Evolutionary conservation across 2,113 vertebrate genomes (phyloP).

Genomic region (Cebidichthys violaceus): DNA sequence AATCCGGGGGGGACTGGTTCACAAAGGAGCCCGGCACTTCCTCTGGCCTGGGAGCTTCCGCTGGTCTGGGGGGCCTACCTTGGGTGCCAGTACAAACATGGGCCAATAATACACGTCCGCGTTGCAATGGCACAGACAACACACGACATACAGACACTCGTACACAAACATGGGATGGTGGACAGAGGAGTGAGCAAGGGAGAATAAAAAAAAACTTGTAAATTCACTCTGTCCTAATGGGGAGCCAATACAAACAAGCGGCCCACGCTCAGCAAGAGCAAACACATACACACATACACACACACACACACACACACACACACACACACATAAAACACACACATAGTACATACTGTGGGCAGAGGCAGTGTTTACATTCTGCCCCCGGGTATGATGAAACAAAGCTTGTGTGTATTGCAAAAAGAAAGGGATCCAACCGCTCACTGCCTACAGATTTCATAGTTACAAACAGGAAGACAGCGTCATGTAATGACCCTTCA

Average conservation of each 20-base stretch:
- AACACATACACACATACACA: slow-evolving; percentile 27
- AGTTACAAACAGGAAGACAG: slow-evolving; percentile 63
- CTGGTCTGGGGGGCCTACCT: slow-evolving; percentile 61
- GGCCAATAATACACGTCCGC: slow-evolving; percentile 55
- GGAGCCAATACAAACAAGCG: slow-evolving; percentile 64
- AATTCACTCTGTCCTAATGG: slow-evolving; percentile 52
- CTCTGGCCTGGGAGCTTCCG: slow-evolving; percentile 80
- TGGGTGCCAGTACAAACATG: slow-evolving; percentile 73
- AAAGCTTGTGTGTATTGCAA: slow-evolving; percentile 52
- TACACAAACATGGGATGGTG: slow-evolving; percentile 24
- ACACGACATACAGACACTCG: slow-evolving; percentile 23
- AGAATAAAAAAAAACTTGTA: slow-evolving; percentile 40
- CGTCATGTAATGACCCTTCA: slow-evolving; percentile 32
- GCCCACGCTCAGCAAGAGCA: slow-evolving; percentile 40
- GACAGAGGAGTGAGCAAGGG: slow-evolving; percentile 32
- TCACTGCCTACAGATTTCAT: slow-evolving; percentile 51
- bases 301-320: slow-evolving; percentile 39
- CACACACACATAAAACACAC: slow-evolving; percentile 14
- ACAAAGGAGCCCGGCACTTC: slow-evolving; percentile 79
- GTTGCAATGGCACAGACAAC: slow-evolving; percentile 52
- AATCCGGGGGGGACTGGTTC: slow-evolving; percentile 75
- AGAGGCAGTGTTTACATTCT: slow-evolving; percentile 68
- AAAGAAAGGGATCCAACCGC: slow-evolving; percentile 57
- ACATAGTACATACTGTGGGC: slow-evolving; percentile 35
- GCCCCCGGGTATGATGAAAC: slow-evolving; percentile 45